Base-by-base conservation (phyloP, 2,888 invertebrate species). In the Sphaerophoria rueppellii region DNA sequence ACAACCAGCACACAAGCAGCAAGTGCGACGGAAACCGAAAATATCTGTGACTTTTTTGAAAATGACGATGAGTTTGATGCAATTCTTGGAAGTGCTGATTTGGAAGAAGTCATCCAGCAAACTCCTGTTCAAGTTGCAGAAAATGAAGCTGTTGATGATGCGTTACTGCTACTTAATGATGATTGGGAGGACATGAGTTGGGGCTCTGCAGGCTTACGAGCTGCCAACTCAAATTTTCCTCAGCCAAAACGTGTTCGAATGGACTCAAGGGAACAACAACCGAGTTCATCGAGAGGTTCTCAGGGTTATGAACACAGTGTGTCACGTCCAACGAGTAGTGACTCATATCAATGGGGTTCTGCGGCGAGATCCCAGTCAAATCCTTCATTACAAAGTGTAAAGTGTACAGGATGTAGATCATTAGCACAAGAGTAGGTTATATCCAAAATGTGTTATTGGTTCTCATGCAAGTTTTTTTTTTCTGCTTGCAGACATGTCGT, bases 21-120 rank as follows among this genome's bases (percentile, higher is more conserved):
- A 35, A 14, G 11, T 4, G 7, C 4, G 24, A 14, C 11, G 12
- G 58, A 60, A 40, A 11, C 34, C n/a, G 65, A 63, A 43, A 48
- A 52, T 12, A 24, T 16, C 1, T 14, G 55, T 4, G 81, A 76
- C 46, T 89, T 91, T 67, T 90, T 91, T 40, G 89, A 89, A 69
- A 88, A 88, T 65, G 89, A 90, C 63, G 91, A 91, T 88, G 90
- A 88, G 4, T 90, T 90, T 14, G 90, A 91, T 69, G 89, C 89
- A 65, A 70, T 89, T 4, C 43, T 91, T 87, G 88, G 88, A 4
- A 88, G 88, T 43, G 89, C 88, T 6, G 88, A 89, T 74, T 88
- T 90, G 58, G 88, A 88, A 5, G 87, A 87, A 50, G 12, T 37
- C 5, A 32, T 43, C 7, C n/a, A 7, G 69, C 57, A 48, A 65